These are phyloP conservation scores for Megalops cyprinoides DNA, from an alignment of 2,797 vertebrate species.

Conservation along the genomic window DNA sequence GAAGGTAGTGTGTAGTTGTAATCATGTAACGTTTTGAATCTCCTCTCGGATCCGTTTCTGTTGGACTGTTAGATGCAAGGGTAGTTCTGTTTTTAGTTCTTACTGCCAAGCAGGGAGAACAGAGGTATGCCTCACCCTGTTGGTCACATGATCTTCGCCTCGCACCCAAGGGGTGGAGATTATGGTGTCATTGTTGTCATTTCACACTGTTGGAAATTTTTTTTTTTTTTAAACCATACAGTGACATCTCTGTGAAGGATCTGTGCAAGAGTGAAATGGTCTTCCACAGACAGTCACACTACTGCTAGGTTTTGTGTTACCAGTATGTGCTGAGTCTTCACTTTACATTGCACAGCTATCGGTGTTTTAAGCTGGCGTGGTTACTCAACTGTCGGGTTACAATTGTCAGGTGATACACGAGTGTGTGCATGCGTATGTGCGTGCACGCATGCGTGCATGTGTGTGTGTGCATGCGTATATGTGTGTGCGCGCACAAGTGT, in stretches of 20 bases:
- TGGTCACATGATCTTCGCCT: constrained; percentile 38
- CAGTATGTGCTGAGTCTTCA: constrained; percentile 49
- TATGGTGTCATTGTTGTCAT: background rate
- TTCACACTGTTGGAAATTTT: constrained; percentile 2
- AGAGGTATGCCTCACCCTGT: constrained; percentile 46
- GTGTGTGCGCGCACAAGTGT: background rate
- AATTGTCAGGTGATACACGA: constrained; percentile 34
- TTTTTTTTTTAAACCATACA: constrained; percentile 25
- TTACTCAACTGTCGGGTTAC: constrained; percentile 48
- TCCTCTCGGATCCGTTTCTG: background rate
- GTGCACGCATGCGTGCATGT: constrained; percentile 15
- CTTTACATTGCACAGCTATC: constrained; percentile 52
- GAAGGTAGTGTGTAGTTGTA: constrained; percentile 24
- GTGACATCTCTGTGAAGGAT: constrained; percentile 44
- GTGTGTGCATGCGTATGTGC: constrained; percentile 7
- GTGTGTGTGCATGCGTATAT: background rate
- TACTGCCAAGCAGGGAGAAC: constrained; percentile 31
- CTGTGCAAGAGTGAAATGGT: constrained; percentile 62
- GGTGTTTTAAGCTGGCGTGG: constrained; percentile 53
- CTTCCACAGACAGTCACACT: constrained; percentile 51
- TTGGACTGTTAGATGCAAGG: constrained; percentile 10
- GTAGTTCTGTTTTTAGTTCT: constrained; percentile 16
- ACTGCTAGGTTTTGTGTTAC: constrained; percentile 54
- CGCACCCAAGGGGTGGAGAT: background rate
- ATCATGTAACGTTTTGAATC: background rate